These are phyloP conservation scores for Lytechinus variegatus DNA, from an alignment of 35 echinoderm and acorn worm genomes.

Conservation along the genomic window DNA sequence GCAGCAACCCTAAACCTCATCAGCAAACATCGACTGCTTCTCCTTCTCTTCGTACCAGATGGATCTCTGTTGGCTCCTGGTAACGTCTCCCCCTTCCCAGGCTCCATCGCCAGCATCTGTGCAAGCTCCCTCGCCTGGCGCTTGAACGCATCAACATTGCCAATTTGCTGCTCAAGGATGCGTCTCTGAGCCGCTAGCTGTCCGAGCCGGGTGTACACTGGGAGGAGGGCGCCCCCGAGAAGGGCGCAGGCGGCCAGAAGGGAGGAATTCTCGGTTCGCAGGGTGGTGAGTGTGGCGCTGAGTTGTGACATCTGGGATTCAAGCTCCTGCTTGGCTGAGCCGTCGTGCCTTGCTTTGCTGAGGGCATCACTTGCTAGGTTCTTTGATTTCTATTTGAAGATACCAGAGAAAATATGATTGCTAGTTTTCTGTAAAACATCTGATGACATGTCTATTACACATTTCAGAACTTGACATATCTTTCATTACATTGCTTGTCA, in stretches of 20 bases:
- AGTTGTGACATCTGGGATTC: slow-evolving; percentile 63
- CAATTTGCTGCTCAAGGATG: slow-evolving; percentile 66
- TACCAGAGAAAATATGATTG: not conserved
- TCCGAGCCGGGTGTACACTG: slow-evolving; percentile 56
- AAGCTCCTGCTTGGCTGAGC: slow-evolving; percentile 71
- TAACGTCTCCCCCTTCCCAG: not conserved
- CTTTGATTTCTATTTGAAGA: slow-evolving; percentile 80
- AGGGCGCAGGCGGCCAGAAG: slow-evolving; percentile 75
- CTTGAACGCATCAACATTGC: slow-evolving; percentile 59
- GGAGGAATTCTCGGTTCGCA: slow-evolving; percentile 47
- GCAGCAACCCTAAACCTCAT: slow-evolving; percentile 69
- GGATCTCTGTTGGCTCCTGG: not conserved
- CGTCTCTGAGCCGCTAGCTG: slow-evolving; percentile 71
- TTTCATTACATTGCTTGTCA: too few species aligned
- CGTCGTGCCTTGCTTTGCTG: slow-evolving; percentile 58
- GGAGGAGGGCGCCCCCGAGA: slow-evolving; percentile 71
- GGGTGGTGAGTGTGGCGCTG: slow-evolving; percentile 30
- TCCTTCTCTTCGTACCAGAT: not conserved
- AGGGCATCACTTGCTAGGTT: slow-evolving; percentile 73
- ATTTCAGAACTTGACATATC: too few species aligned
- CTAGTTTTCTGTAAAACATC: too few species aligned
- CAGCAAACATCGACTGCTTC: slow-evolving; percentile 32
- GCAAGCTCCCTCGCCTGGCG: slow-evolving; percentile 73
- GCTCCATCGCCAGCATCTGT: slow-evolving; percentile 69
- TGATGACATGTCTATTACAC: too few species aligned